A percentile compares a stretch with the other conserved stretches of the same genome.
phyloP scores from a whole-genome alignment of 2,888 invertebrate species.

The Spilosoma lubricipeda region DNA sequence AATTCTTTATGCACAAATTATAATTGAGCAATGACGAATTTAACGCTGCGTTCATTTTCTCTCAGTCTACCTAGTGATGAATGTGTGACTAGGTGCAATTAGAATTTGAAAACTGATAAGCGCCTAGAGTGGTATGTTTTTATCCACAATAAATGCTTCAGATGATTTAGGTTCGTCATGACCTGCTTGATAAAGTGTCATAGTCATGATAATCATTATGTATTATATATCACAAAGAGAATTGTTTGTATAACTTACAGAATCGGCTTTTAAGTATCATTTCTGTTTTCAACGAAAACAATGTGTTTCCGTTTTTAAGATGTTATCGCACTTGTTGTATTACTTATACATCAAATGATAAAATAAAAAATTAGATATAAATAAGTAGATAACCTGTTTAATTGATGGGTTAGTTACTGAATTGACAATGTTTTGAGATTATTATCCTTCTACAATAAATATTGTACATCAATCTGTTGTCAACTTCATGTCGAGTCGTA shows the following conservation, averaged over 20 bases:
- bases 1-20: background rate
- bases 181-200: background rate
- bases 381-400: background rate
- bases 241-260: background rate
- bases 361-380: background rate
- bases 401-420: background rate
- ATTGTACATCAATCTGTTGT: conserved; percentile 4
- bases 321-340: background rate
- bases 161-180: background rate
- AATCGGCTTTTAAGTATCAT: background rate
- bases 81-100: background rate
- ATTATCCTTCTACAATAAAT: background rate
- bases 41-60: background rate
- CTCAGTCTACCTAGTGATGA: background rate
- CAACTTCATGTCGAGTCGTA: background rate
- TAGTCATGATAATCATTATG: background rate
- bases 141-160: background rate
- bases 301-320: background rate
- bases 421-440: background rate
- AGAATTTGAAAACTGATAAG: background rate
- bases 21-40: background rate
- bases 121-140: background rate
- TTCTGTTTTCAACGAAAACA: background rate
- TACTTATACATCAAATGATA: background rate
- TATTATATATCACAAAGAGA: background rate